Base-by-base conservation (phyloP, 2,797 vertebrate genomes). In the Sus cebifrons region DNA sequence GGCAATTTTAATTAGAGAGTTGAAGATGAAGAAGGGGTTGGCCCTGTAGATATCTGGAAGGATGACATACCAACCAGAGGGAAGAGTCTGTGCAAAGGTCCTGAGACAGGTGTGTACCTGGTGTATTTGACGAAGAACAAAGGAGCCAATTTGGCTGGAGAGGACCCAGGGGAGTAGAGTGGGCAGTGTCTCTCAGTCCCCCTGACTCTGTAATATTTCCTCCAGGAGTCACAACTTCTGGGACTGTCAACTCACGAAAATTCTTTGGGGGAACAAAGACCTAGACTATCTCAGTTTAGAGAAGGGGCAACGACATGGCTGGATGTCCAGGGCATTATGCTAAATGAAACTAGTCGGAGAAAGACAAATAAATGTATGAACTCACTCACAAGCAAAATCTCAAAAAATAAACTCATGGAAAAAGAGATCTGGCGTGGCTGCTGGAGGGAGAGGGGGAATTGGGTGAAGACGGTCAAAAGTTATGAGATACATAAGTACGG, bases 111-210 rank as follows among this genome's bases (percentile, higher is more conserved):
- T 58, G 17, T 14, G 11, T 44, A 13, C 6, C 17, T 60, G 21
- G 2, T 7, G 0, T 5, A 9, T 13, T 6, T 6, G 36, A 36
- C 9, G 29, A 49, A 27, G 21, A 58, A 73, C n/a, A 58, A 44
- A 62, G 29, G 18, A 23, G 20, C 16, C 0, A 7, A 23, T 5
- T 11, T 11, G 40, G 18, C 9, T 40, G 12, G 18, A 29, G 7
- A 3, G 56, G 44, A 65, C 18, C 1, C n/a, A 54, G 10, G 14
- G 13, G 25, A 60, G 40, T 1, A 52, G 52, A 86, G 6, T n/a
- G 23, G 71, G 12, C 25, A 36, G 17, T 27, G 17, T 27, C 32
- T 78, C 67, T 68, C 32, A 18, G 84, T n/a, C 40, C 65, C n/a
- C 18, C 40, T 13, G 3, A 25, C 70, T 54, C n/a, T 8, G 2